Evolutionary conservation across 2,113 vertebrate genomes (phyloP), one percentile per base, ranked within the genome.

Genomic region (Numenius arquata): DNA sequence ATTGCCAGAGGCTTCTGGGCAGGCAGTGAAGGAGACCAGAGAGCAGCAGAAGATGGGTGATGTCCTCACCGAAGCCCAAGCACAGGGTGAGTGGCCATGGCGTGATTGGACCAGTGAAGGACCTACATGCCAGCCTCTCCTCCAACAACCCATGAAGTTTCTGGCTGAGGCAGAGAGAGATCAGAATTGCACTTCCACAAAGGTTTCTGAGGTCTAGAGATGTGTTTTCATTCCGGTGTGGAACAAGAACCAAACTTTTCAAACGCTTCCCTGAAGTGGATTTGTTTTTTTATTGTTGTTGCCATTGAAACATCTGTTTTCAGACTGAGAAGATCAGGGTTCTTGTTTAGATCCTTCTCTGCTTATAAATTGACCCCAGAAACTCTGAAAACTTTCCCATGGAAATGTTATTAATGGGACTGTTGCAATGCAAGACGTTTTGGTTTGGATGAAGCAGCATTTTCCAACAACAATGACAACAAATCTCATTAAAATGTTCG

Each of bases 371-470:
- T 94, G 87, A 96, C 93, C 93, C 91, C 87, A 93, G 87, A 91
- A 96, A 85, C 66, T 74, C 84, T 91, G 89, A 93, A 85, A 90
- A 88, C 67, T 96, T 97, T 97, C 95, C 91, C 87, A 93, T 96
- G 91, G 82, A 94, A 88, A 88, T 91, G 75, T 93, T 95, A 90
- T 93, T 95, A 93, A 94, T 77, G 85, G 38, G 78, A 85, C 34
- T 66, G 70, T 86, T 90, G 85, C 63, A 47, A n/a, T 80, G 63
- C 66, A 85, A 66, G 78, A 94, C 16, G 0, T 88, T 93, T 80
- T 77, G 92, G 67, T 88, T 91, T 95, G 45, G 74, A 76, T 48
- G 67, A 83, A 93, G 67, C 67, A 55, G 74, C 2, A 0, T 81
- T 96, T 95, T 95, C 89, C 52, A 43, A 22, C 45, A 71, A 71